Base-by-base conservation (phyloP, 2,797 vertebrate genomes). In the Gadopsis marmoratus region DNA sequence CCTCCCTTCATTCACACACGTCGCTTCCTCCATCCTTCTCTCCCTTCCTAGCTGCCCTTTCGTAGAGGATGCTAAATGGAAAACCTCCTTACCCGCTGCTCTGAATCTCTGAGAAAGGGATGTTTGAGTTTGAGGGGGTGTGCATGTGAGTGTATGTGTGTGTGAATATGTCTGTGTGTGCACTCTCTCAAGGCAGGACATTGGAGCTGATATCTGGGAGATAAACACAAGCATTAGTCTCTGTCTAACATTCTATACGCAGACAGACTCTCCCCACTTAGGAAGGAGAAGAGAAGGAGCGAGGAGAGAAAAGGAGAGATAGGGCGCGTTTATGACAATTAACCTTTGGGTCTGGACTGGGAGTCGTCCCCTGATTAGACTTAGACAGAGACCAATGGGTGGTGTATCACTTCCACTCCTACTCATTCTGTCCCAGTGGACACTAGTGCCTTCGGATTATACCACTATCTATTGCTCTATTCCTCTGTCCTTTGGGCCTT, bases 161-260 rank as follows among this genome's bases (percentile, higher is more conserved):
- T 63, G 72, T 64, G 76, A 76, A 67, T 85, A 78, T 84, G 81
- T 84, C 59, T 87, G 79, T 1, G 64, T 85, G 76, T 76, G 70
- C 82, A 78, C 60, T 85, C 83, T 86, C 82, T 75, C 69, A 74
- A 84, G 64, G 81, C 84, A 87, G 90, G 91, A 93, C 90, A 90
- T 88, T 88, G 89, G 84, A 94, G 80, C 90, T 88, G 90, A 93
- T 93, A 91, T 88, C 78, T 84, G 39, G 58, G 80, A 89, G 90
- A 94, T 92, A 91, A 93, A 92, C 88, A 91, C 78, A 55, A 72
- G 85, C 91, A 93, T 93, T 94, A 93, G 86, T 94, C 93, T 93
- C 85, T 90, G 89, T 90, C 89, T 91, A 88, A 92, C 89, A 92
- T 89, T 81, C 89, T 84, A 91, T 87, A 88, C 85, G 81, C 74